These are phyloP conservation scores for Steinernema khuongi DNA, from an alignment of 1,140 invertebrate species.

Conservation along the genomic window DNA sequence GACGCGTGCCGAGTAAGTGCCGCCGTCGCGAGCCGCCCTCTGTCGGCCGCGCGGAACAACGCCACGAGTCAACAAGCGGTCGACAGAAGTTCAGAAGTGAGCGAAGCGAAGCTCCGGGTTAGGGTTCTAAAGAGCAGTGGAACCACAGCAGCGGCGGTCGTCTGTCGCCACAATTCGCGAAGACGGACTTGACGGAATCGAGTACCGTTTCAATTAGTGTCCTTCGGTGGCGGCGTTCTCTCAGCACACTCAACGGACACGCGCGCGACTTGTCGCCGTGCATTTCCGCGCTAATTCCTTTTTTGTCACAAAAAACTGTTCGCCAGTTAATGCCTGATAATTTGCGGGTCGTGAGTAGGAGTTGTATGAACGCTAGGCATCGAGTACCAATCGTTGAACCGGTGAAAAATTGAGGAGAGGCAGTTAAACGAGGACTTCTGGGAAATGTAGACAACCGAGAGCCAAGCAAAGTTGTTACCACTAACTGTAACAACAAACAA, in stretches of 20 bases:
- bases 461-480: no score
- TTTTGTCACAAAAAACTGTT: neutral
- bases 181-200: neutral
- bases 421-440: no score
- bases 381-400: no score
- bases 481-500: no score
- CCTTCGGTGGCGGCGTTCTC: neutral
- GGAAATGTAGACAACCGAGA: no score
- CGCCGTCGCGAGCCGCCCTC: neutral
- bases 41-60: neutral
- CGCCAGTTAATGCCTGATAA: neutral
- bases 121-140: neutral
- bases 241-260: neutral
- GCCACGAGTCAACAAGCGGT: slow-evolving; percentile 14
- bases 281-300: slow-evolving; percentile 10
- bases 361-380: no score
- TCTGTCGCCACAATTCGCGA: neutral
- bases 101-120: neutral
- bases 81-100: neutral
- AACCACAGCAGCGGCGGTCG: neutral
- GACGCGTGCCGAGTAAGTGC: slow-evolving; percentile 16
- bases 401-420: no score
- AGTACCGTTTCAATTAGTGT: slow-evolving; percentile 10
- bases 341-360: neutral
- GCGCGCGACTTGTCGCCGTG: slow-evolving; percentile 5